phyloP scores from a whole-genome alignment of 2,888 invertebrate species.

The Ceramica pisi region DNA sequence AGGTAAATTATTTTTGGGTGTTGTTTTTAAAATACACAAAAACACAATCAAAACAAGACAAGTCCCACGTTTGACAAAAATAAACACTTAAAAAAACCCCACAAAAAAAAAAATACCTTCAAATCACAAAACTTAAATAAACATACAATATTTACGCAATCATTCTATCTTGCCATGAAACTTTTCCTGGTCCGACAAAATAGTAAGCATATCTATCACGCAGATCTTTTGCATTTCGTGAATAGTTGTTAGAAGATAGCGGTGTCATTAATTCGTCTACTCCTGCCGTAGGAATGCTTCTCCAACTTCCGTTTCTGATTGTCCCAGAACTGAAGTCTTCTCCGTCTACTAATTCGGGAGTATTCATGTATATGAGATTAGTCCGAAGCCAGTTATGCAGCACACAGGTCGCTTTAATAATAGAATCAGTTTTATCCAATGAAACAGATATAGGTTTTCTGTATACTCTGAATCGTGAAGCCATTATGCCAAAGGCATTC shows the following conservation, averaged over 20 bases:
- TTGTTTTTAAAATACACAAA: no score
- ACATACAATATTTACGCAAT: conserved; percentile 62
- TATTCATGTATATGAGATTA: conserved; percentile 59
- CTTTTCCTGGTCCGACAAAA: conserved; percentile 62
- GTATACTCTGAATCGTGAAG: conserved; percentile 61
- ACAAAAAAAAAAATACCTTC: no score
- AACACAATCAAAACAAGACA: no score
- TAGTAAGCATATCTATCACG: conserved; percentile 58
- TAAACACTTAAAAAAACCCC: no score
- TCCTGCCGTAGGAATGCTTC: conserved; percentile 61
- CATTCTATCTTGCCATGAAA: conserved; percentile 66
- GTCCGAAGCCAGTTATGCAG: conserved; percentile 61
- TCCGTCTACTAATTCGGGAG: conserved; percentile 63
- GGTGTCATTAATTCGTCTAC: conserved; percentile 62
- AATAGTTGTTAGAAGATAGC: conserved; percentile 65
- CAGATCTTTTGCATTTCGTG: conserved; percentile 63
- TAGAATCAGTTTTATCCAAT: conserved; percentile 57
- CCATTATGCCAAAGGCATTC: conserved; percentile 24
- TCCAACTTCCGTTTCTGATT: conserved; percentile 64
- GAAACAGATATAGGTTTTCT: conserved; percentile 56
- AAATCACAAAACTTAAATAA: conserved; percentile 37
- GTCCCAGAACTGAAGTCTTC: conserved; percentile 61
- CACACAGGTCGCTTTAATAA: conserved; percentile 62
- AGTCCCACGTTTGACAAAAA: no score
- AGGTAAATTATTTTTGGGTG: conserved; percentile 53